Evolutionary conservation across 2,888 invertebrate genomes (phyloP).

Genomic region (Encarsia formosa): DNA sequence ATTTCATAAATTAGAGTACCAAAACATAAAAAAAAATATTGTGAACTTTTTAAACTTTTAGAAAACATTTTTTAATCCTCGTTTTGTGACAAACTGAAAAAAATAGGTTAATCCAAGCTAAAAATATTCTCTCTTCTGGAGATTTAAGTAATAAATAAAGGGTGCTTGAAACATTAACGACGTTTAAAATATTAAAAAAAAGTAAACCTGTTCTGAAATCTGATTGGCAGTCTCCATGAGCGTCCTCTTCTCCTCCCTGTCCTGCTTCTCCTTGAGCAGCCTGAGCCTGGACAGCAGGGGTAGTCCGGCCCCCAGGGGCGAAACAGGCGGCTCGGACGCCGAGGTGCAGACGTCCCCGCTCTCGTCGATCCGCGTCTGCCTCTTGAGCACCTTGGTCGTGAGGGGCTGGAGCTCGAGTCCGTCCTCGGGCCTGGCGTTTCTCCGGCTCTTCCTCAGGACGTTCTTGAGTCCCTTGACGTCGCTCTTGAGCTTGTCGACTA

Average conservation of each 20-base stretch:
- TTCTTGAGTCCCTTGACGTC: constrained; percentile 74
- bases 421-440: constrained; percentile 54
- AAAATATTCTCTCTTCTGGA: too few relatives aligned
- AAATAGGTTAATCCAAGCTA: too few relatives aligned
- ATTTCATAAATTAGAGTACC: too few relatives aligned
- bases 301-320: constrained; percentile 79
- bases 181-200: not conserved
- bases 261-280: constrained; percentile 81
- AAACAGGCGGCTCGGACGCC: constrained; percentile 60
- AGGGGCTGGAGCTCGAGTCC: constrained; percentile 68
- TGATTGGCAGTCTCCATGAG: constrained; percentile 38
- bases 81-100: too few relatives aligned
- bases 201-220: constrained; percentile 30
- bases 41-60: too few relatives aligned
- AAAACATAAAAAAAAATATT: too few relatives aligned
- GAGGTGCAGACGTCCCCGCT: constrained; percentile 41
- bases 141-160: not conserved
- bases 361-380: constrained; percentile 52
- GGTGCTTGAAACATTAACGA: not conserved
- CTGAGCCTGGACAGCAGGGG: constrained; percentile 75
- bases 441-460: constrained; percentile 56
- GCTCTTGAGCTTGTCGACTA: constrained; percentile 78
- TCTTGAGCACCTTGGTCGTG: constrained; percentile 48
- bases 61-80: too few relatives aligned
- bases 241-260: constrained; percentile 50